phyloP scores from a whole-genome alignment of 2,888 invertebrate genomes.

The Scaptomyza parva region DNA sequence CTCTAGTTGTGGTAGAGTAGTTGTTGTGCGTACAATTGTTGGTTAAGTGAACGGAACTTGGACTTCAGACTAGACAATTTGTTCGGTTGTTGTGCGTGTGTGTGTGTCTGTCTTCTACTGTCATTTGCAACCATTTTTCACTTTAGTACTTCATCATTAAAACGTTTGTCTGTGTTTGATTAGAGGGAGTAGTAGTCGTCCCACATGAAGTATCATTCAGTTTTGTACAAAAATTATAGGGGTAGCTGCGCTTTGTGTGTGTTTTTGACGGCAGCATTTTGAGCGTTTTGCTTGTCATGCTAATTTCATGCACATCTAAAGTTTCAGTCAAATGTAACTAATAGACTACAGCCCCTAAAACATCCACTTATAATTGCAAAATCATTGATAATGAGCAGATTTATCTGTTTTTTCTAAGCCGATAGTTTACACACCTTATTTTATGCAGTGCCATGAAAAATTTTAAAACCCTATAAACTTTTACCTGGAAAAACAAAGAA shows the following conservation, averaged over 20 bases:
- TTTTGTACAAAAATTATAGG: neutral
- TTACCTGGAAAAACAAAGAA: too few species aligned
- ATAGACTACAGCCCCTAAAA: conserved; percentile 4
- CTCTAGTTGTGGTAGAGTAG: neutral
- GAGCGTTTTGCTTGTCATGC: conserved; percentile 41
- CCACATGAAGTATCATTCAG: neutral
- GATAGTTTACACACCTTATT: too few species aligned
- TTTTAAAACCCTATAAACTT: too few species aligned
- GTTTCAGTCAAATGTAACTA: conserved; percentile 20
- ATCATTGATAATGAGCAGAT: neutral
- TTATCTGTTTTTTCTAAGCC: neutral
- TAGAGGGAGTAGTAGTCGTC: too few species aligned
- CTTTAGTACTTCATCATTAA: conserved; percentile 41
- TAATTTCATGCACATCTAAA: conserved; percentile 41
- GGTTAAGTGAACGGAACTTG: conserved; percentile 29
- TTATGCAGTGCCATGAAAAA: too few species aligned
- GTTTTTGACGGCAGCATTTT: neutral
- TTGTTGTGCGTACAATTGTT: conserved; percentile 31
- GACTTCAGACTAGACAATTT: conserved; percentile 18
- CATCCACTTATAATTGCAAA: neutral
- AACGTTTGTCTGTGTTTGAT: conserved; percentile 65
- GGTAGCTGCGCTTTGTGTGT: neutral
- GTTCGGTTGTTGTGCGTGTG: conserved; percentile 8
- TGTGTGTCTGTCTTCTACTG: too few species aligned
- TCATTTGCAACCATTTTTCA: neutral